A percentile compares a stretch with the other conserved stretches of the same genome.
phyloP scores from a whole-genome alignment of 2,888 invertebrate species.

The Schizaphis graminum region DNA sequence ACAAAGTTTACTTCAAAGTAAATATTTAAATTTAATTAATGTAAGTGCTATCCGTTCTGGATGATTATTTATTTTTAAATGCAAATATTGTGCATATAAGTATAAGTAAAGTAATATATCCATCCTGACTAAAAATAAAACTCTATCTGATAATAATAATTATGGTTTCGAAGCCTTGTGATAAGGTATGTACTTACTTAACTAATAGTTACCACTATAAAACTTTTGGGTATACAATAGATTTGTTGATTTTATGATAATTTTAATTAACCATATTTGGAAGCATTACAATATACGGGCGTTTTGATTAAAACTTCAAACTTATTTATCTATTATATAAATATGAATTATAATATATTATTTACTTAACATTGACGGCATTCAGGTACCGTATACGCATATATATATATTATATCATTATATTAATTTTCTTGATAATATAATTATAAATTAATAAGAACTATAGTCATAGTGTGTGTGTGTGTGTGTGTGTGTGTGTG shows the following conservation, averaged over 20 bases:
- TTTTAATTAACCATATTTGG: not conserved
- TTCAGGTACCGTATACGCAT: not conserved
- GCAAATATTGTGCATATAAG: not conserved
- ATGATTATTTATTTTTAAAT: not conserved
- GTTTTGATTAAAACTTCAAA: not conserved
- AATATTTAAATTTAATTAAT: not conserved
- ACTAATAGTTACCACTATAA: not conserved
- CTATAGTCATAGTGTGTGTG: not conserved
- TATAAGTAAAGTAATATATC: not conserved
- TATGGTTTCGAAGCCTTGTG: not conserved
- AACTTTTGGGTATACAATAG: not conserved
- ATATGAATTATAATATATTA: not conserved
- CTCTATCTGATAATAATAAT: not conserved
- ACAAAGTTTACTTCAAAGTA: not conserved
- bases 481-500: not conserved
- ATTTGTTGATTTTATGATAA: not conserved
- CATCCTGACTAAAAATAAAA: not conserved
- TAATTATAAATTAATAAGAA: not conserved
- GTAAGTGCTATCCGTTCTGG: not conserved
- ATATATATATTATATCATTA: not conserved
- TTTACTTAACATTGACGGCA: not conserved
- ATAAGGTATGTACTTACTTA: not conserved
- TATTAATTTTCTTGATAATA: not conserved
- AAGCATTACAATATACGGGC: not conserved
- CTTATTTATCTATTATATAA: not conserved